Evolutionary conservation across 2,113 vertebrate species (phyloP), one percentile per base, ranked within the genome.

Genomic region (Ammodramus savannarum): DNA sequence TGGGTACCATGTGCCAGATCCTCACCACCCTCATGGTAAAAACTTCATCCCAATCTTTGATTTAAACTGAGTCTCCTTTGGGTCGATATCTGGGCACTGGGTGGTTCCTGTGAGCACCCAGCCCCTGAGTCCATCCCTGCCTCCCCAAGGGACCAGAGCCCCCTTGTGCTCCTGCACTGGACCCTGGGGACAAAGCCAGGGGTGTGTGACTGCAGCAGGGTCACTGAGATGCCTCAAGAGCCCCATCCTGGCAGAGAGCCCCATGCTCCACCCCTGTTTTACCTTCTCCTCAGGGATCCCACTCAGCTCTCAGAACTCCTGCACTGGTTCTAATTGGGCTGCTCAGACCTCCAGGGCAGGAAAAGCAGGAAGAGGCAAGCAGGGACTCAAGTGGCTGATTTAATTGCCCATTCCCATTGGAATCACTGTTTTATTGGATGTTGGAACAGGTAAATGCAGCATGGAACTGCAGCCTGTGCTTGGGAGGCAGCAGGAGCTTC

Each of bases 31-130:
- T 18, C 5, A 26, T 6, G 25, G 31, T 14, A 18, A 16, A 29
- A 36, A 1, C 4, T 63, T 36, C 23, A 48, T 55, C 26, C 41
- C 26, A 26, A 9, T 41, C 26, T 43, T 48, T 41, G 14, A 49
- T 27, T 39, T 34, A 21, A 48, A 18, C 6, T 6, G 39, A 46
- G 1, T 32, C 31, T 31, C n/a, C 41, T 55, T 27, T 65, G 34
- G 6, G 66, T 63, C 0, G 0, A 7, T 55, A 6, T 6, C 7
- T 19, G 23, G 43, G 27, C 10, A 7, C 32, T 0, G 1, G 2
- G 4, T 10, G 20, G 7, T 21, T 63, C 26, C 34, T 26, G 25
- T 67, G 2, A 69, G 7, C 32, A 74, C 3, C n/a, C 51, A 41
- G 4, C 3, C 54, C 16, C 27, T 6, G 32, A 8, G 10, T 41